These are phyloP conservation scores for Chelidonichthys spinosus DNA, from an alignment of 2,797 vertebrate genomes.

Conservation along the genomic window DNA sequence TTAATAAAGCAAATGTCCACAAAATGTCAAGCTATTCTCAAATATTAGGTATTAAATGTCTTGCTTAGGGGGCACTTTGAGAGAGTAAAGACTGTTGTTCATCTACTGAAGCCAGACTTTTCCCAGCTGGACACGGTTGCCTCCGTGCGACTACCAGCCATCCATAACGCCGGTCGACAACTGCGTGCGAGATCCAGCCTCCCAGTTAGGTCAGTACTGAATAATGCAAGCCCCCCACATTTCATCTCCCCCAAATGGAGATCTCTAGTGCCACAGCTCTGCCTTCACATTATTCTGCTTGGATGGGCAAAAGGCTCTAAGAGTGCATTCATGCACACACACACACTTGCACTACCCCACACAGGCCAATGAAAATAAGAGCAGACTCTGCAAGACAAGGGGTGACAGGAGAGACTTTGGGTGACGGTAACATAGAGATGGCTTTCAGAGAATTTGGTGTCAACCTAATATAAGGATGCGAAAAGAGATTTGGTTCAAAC, in stretches of 20 bases:
- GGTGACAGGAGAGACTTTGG: not conserved
- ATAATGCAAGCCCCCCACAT: constrained; percentile 77
- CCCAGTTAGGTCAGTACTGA: constrained; percentile 69
- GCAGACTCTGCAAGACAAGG: constrained; percentile 16
- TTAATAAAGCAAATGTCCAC: not conserved
- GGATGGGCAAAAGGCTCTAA: constrained; percentile 53
- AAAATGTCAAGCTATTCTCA: not conserved
- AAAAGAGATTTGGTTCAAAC: not conserved
- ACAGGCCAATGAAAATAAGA: constrained; percentile 29
- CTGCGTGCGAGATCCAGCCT: constrained; percentile 57
- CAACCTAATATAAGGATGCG: not conserved
- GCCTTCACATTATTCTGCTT: constrained; percentile 76
- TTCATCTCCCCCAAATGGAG: constrained; percentile 57
- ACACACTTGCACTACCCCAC: constrained; percentile 6
- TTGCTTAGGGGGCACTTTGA: not conserved
- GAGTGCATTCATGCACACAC: constrained; percentile 37
- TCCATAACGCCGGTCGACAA: constrained; percentile 16
- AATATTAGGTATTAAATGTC: not conserved
- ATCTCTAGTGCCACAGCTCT: constrained; percentile 55
- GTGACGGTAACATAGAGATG: not conserved
- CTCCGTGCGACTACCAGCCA: not conserved
- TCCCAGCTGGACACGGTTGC: not conserved
- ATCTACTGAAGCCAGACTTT: not conserved
- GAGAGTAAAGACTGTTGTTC: constrained; percentile 1
- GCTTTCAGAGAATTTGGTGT: not conserved